Conservation (phyloP, 2,113 vertebrate genomes). For the Baryphthengus martii region DNA sequence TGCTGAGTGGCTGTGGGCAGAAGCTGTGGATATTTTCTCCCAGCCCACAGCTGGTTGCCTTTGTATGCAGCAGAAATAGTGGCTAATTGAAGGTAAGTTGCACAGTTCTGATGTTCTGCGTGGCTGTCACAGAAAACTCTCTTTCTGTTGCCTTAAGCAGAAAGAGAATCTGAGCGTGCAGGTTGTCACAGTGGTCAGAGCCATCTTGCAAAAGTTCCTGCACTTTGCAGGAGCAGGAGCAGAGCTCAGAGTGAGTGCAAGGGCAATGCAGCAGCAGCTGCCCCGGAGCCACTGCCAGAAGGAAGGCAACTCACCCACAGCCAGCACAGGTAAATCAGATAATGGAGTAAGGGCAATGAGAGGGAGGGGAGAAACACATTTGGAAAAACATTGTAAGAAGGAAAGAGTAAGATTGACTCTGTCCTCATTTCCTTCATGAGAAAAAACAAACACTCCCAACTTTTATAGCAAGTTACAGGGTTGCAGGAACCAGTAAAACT, state of each 20-base stretch:
- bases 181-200: rapidly evolving
- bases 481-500: background rate
- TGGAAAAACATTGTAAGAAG: background rate
- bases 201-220: background rate
- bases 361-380: background rate
- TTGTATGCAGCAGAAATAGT: background rate
- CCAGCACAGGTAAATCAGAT: background rate
- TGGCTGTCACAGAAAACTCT: background rate
- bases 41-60: background rate
- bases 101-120: background rate
- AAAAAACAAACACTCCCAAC: background rate
- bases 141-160: background rate
- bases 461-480: background rate
- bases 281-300: background rate
- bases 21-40: background rate
- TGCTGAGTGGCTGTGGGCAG: background rate
- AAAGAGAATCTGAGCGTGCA: background rate
- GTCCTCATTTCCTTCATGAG: background rate
- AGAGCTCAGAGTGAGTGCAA: background rate
- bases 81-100: background rate
- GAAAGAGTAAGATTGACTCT: background rate
- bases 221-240: background rate
- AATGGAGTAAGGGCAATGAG: background rate
- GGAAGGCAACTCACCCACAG: background rate
- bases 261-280: background rate